Conservation (phyloP, 1,140 invertebrate species). For the Proales similis region DNA sequence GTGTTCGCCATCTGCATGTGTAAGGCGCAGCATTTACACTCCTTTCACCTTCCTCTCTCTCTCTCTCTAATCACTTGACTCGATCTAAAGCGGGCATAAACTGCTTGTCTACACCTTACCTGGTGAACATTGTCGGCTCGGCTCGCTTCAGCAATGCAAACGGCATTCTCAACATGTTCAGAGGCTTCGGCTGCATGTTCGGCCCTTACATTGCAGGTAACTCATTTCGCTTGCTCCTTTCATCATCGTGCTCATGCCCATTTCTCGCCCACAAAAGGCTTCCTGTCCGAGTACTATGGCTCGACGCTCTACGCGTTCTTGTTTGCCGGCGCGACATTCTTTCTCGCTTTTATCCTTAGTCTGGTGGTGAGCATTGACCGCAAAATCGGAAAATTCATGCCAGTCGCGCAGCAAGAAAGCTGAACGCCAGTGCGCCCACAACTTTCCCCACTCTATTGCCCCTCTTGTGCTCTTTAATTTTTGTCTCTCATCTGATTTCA, state of each 20-base stretch:
- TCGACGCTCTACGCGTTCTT: constrained; percentile 33
- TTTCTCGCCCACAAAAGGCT: neutral
- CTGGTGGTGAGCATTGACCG: neutral
- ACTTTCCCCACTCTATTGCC: too few species aligned
- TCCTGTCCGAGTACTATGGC: neutral
- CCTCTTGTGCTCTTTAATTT: too few species aligned
- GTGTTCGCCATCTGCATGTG: constrained; percentile 25
- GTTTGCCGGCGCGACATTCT: constrained; percentile 12
- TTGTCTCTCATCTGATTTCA: too few species aligned
- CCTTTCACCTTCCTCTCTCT: too few species aligned
- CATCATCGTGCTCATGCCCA: neutral
- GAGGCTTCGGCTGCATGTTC: constrained; percentile 4
- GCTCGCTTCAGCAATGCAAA: constrained; percentile 19
- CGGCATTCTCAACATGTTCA: constrained; percentile 19
- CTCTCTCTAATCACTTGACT: too few species aligned
- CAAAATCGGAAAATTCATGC: too few species aligned
- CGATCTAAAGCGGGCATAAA: constrained; percentile 21
- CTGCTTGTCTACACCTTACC: constrained; percentile 21
- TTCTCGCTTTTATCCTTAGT: constrained; percentile 1
- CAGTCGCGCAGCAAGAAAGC: too few species aligned
- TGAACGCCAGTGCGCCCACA: too few species aligned
- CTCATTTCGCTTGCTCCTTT: neutral
- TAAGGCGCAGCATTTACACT: too few species aligned
- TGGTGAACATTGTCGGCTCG: constrained; percentile 29
- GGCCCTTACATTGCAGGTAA: constrained; percentile 25